These are phyloP conservation scores for Ennomos erosarius DNA, from an alignment of 2,888 invertebrate genomes.

Conservation along the genomic window DNA sequence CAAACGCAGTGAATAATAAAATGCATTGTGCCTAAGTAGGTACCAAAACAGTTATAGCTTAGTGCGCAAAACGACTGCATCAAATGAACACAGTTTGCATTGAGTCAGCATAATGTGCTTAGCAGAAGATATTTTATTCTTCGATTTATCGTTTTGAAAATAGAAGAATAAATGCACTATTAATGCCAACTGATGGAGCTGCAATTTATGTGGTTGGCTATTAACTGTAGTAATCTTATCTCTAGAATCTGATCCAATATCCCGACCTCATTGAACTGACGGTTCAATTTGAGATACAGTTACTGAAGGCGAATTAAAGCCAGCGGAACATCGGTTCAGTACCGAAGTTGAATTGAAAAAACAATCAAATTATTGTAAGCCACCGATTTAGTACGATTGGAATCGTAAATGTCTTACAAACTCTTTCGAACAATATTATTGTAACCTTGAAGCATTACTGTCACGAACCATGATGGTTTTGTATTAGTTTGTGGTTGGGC, in stretches of 20 bases:
- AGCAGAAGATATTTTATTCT: no score
- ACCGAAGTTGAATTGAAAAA: slow-evolving; percentile 44
- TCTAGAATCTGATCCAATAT: slow-evolving; percentile 16
- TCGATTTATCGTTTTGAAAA: no score
- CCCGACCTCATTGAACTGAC: slow-evolving; percentile 7
- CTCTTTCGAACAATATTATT: no score
- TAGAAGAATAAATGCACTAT: no score
- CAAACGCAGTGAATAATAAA: slow-evolving; percentile 33
- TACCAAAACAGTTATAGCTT: slow-evolving; percentile 19
- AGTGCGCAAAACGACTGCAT: slow-evolving; percentile 1
- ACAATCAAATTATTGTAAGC: slow-evolving; percentile 54
- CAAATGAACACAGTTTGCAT: background rate
- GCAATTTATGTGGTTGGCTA: background rate
- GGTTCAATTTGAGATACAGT: slow-evolving; percentile 23
- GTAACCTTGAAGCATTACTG: no score
- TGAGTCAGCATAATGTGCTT: no score
- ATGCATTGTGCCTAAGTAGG: slow-evolving; percentile 15
- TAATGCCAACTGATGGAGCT: no score
- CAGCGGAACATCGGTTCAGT: slow-evolving; percentile 40
- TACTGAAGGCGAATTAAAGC: slow-evolving; percentile 27
- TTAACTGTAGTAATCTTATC: slow-evolving; percentile 18
- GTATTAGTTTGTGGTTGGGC: no score
- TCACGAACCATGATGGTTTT: no score
- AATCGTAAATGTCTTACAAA: slow-evolving; percentile 40
- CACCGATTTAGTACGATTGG: slow-evolving; percentile 47